Evolutionary conservation across 2,113 vertebrate genomes (phyloP), one percentile per base, ranked within the genome.

Genomic region (Ictalurus punctatus): DNA sequence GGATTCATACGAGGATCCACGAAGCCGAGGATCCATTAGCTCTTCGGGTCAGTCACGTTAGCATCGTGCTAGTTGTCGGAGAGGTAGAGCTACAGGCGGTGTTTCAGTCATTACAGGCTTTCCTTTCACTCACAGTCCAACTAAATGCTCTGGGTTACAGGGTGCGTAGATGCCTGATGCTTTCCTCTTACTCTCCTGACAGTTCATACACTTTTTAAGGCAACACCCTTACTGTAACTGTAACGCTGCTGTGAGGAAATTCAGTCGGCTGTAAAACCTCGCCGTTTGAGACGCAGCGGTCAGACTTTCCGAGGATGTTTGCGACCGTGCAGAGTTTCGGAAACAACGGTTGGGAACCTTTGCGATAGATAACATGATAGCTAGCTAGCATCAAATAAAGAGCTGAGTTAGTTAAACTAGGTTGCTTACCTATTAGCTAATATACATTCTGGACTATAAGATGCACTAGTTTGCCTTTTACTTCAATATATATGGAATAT

Each of bases 91-190:
- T 48, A 4, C 52, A 78, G 54, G 52, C 69, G 19, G 40, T 34
- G 23, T 56, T 69, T 83, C 63, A 44, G 69, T 59, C 44, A 52
- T 84, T 74, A 74, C 76, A 85, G 44, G 58, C 54, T 40, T 86
- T 52, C 44, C 21, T 8, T 30, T 81, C 14, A 37, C n/a, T 19
- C 16, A 25, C 40, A 52, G 71, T 34, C 74, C 23, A 65, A n/a
- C 17, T 48, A 84, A 76, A 61, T 34, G 58, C 37, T 63, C 23
- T 23, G 23, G 37, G 52, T 63, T 17, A 80, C 61, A 40, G 37
- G n/a, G 58, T 73, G 19, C 48, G 65, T 74, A 69, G 82, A 30
- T 48, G 23, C 54, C 30, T 12, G 56, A 23, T 30, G 27, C 65
- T 59, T 78, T 52, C 54, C 34, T 56, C 25, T 56, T 14, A 34